Percentiles rank a stretch among this genome's conserved stretches.
Evolutionary conservation across 2,797 vertebrate species (phyloP).

Genomic region (Thunnus albacares): DNA sequence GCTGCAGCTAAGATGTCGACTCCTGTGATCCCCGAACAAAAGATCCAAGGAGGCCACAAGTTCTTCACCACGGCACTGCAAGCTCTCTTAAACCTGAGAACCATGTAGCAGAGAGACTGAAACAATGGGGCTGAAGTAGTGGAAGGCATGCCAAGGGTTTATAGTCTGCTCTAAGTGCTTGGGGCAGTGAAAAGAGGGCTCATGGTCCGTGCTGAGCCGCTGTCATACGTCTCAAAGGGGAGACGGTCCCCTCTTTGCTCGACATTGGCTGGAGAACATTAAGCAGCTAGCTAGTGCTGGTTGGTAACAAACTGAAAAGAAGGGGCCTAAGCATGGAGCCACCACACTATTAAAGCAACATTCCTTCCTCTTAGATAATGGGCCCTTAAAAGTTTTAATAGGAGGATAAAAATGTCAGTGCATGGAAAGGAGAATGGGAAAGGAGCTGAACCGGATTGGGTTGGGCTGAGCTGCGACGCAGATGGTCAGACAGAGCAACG

Average conservation of each 20-base stretch:
- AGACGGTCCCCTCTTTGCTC: slow-evolving; percentile 58
- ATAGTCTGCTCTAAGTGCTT: slow-evolving; percentile 73
- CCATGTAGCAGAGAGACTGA: slow-evolving; percentile 61
- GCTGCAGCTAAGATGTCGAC: slow-evolving; percentile 43
- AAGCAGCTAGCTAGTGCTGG: slow-evolving; percentile 64
- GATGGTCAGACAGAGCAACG: slow-evolving; percentile 32
- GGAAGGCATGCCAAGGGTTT: slow-evolving; percentile 81
- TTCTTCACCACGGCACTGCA: slow-evolving; percentile 49
- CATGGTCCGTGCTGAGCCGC: slow-evolving; percentile 55
- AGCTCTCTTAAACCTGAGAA: slow-evolving; percentile 69
- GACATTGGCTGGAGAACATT: slow-evolving; percentile 63
- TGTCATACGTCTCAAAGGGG: slow-evolving; percentile 66
- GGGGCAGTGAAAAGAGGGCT: slow-evolving; percentile 69
- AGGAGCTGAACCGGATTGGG: slow-evolving; percentile 64
- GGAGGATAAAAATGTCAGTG: slow-evolving; percentile 87
- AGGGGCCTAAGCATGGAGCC: slow-evolving; percentile 81
- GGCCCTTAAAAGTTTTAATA: slow-evolving; percentile 87
- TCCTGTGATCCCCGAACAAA: slow-evolving; percentile 73
- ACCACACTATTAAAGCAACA: slow-evolving; percentile 85
- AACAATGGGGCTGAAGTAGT: slow-evolving; percentile 77
- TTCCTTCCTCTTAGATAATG: slow-evolving; percentile 86
- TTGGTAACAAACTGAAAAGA: slow-evolving; percentile 79
- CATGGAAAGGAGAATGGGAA: slow-evolving; percentile 81
- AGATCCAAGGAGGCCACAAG: slow-evolving; percentile 60
- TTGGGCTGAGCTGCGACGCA: slow-evolving; percentile 62